Conservation (phyloP, 2,888 invertebrate species). For the Microctonus brassicae region DNA sequence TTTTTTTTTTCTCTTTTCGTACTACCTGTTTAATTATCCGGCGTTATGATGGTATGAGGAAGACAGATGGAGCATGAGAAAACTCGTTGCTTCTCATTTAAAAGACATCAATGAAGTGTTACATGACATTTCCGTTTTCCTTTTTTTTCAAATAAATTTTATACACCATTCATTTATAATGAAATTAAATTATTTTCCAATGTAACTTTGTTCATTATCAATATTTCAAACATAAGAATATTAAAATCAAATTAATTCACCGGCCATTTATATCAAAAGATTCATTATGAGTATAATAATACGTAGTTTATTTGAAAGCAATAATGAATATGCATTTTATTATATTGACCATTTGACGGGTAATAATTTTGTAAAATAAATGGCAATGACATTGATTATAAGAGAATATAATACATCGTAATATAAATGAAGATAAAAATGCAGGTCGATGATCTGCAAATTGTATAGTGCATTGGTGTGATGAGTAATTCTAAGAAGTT, state of each 20-base stretch:
- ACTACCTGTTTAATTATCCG: not conserved
- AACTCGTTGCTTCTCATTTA: conserved; percentile 3
- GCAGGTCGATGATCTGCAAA: conserved; percentile 58
- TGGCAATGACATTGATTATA: not conserved
- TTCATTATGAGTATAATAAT: too few relatives aligned
- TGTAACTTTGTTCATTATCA: too few relatives aligned
- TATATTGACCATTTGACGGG: not conserved
- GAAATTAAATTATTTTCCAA: too few relatives aligned
- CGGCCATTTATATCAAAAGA: too few relatives aligned
- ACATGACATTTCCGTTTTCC: conserved; percentile 20
- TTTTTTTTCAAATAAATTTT: not conserved
- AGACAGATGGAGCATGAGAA: not conserved
- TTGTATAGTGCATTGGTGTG: conserved; percentile 1
- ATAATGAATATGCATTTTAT: not conserved
- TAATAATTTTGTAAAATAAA: not conserved
- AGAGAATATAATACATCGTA: not conserved
- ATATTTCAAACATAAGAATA: too few relatives aligned
- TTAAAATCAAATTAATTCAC: too few relatives aligned
- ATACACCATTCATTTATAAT: not conserved
- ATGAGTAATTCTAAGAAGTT: conserved; percentile 53
- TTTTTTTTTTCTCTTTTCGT: not conserved
- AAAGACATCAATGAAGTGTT: conserved; percentile 5
- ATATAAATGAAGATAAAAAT: too few relatives aligned
- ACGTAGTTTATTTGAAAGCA: too few relatives aligned
- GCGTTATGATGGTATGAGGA: not conserved